Conservation (phyloP, 2,113 vertebrate species). For the Myanophis thanlyinensis region DNA sequence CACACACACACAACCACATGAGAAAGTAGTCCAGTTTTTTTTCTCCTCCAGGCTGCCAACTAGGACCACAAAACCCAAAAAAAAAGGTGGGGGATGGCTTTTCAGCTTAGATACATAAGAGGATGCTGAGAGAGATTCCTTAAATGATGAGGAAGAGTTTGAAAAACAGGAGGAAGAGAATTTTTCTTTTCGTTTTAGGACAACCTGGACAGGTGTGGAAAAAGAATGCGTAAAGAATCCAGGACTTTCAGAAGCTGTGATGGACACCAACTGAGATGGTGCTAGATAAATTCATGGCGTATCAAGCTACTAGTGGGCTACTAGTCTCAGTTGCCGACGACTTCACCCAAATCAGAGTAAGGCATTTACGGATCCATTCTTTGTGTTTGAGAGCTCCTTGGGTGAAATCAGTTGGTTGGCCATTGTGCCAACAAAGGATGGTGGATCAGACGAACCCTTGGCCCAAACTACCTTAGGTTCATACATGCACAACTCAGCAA, state of each 20-base stretch:
- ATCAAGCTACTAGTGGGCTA: not conserved
- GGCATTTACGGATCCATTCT: not conserved
- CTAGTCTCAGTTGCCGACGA: not conserved
- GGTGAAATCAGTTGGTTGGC: not conserved
- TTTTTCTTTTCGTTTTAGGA: not conserved
- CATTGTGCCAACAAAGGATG: too few relatives aligned
- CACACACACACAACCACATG: not conserved
- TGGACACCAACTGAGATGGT: not conserved
- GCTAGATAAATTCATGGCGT: not conserved
- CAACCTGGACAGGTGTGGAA: not conserved
- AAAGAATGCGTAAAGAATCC: not conserved
- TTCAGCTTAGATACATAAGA: not conserved
- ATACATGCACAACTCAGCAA: not conserved
- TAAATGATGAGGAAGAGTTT: not conserved
- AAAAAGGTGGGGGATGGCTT: not conserved
- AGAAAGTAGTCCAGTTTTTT: not conserved
- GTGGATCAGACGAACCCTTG: not conserved
- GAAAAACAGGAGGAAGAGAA: not conserved
- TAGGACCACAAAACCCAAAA: not conserved
- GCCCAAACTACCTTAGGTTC: not conserved
- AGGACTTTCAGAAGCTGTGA: not conserved
- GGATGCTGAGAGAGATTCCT: not conserved
- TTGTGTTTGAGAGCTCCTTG: not conserved
- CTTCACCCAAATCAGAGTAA: not conserved
- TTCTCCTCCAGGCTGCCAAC: not conserved